Percentiles rank a stretch among this genome's conserved stretches.
phyloP scores from a whole-genome alignment of 2,113 vertebrate genomes.

The Brevimyrus niger region DNA sequence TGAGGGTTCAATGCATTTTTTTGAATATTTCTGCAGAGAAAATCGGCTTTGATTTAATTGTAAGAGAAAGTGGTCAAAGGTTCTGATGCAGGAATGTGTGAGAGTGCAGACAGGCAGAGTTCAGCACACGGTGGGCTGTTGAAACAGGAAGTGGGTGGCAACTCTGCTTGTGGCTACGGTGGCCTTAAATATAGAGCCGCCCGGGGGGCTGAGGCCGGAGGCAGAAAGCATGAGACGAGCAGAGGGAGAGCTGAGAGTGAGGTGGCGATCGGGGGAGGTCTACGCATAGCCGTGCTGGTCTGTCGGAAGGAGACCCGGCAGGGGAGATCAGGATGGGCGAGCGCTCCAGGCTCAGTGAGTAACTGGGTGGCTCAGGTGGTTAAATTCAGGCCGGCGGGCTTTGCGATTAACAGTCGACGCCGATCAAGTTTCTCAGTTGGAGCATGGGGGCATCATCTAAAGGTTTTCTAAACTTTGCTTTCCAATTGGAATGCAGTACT shows the following conservation, averaged over 20 bases:
- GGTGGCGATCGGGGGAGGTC: background rate
- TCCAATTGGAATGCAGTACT: background rate
- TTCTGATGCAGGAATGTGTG: background rate
- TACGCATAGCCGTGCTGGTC: too few species aligned
- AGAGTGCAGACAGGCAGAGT: background rate
- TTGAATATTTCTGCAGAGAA: background rate
- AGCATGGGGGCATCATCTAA: background rate
- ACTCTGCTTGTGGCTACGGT: too few species aligned
- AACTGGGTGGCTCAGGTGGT: background rate
- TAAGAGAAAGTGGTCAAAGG: background rate
- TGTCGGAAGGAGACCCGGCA: constrained; percentile 7
- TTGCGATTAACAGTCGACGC: background rate
- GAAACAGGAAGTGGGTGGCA: constrained; percentile 18
- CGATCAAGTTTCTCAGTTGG: background rate
- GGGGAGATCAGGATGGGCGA: constrained; percentile 12
- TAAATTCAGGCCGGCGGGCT: background rate
- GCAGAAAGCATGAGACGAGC: constrained; percentile 20
- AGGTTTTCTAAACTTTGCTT: background rate
- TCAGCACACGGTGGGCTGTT: background rate
- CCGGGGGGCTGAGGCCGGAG: background rate
- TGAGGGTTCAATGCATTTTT: background rate
- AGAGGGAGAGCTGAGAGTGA: constrained; percentile 8
- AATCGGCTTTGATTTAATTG: background rate
- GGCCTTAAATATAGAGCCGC: background rate
- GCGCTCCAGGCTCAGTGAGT: constrained; percentile 45